Base-by-base conservation (phyloP, 37 sponge, comb jelly and placozoan species). In the Aplysina aerophoba region DNA sequence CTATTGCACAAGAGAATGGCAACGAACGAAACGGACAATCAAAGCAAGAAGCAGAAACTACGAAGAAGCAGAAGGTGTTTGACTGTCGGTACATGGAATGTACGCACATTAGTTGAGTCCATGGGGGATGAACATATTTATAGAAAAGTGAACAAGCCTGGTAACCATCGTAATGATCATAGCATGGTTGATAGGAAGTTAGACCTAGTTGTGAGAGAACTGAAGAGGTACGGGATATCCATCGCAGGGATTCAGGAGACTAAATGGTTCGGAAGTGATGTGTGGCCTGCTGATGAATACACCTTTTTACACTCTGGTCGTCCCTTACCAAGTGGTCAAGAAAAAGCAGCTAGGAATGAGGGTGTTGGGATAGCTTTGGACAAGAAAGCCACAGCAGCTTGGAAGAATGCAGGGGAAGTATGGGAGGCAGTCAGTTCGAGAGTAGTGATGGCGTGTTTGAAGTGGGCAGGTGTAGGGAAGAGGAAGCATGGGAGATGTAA, bases 201-300 rank as follows among this genome's bases (percentile, higher is more conserved):
- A n/a, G n/a, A n/a, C n/a, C n/a, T n/a, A n/a, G 11, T 69, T 6
- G 71, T 35, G 4, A 35, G 33, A 30, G 71, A 69, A 6, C 41
- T 75, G 50, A 17, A 41, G 33, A 2, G 24, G 4, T 75, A 75
- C 41, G 78, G 50, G 13, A 11, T 75, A 1, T 53, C 78, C 1
- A 50, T 75, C 13, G 78, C 54, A 80, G 85, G 80, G 44, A 35
- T 86, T 39, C 86, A 86, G 38, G 80, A 86, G 37, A 79, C 66
- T 34, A 86, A 79, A 55, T 86, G 86, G 86, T 86, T 86, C 14
- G 86, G 80, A 20, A 59, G 66, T 6, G 86, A 86, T 62, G 66
- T 78, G 20, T 86, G 86, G 86, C 80, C 80, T 8, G 31, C 80
- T 30, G 30, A 0, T 15, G 21, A 25, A 1, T 75, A 75, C 54